phyloP scores from a whole-genome alignment of 2,113 vertebrate genomes.

The Syngnathus typhle region DNA sequence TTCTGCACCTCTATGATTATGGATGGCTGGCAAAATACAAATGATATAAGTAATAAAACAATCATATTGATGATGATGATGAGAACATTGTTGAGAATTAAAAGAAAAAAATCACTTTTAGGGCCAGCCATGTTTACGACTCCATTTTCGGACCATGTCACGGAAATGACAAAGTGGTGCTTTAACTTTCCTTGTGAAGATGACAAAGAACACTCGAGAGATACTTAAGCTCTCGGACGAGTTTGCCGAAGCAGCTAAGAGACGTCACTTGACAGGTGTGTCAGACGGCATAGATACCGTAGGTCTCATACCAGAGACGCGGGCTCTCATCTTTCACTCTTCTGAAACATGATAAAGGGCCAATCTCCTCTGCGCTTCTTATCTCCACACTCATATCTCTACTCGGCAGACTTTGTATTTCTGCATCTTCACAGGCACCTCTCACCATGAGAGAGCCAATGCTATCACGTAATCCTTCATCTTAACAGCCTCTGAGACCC shows the following conservation, averaged over 20 bases:
- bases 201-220: not conserved
- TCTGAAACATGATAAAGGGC: conserved; percentile 46
- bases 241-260: conserved; percentile 29
- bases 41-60: not conserved
- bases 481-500: conserved; percentile 31
- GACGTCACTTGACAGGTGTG: conserved; percentile 25
- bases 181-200: conserved; percentile 15
- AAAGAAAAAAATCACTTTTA: no score
- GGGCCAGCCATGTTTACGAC: not conserved
- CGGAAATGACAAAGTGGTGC: conserved; percentile 6
- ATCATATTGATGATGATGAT: no score
- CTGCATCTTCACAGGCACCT: conserved; percentile 32
- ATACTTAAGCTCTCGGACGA: conserved; percentile 16
- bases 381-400: conserved; percentile 35
- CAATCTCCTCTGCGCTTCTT: conserved; percentile 35
- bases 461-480: conserved; percentile 39
- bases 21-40: no score
- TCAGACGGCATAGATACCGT: conserved; percentile 24
- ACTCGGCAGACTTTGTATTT: conserved; percentile 36
- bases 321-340: conserved; percentile 32
- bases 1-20: no score
- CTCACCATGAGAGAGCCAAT: conserved; percentile 19
- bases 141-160: conserved; percentile 1
- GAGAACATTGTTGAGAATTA: no score
- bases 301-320: conserved; percentile 27